These are phyloP conservation scores for Pteropus rufus DNA, from an alignment of 2,797 vertebrate genomes.

Conservation along the genomic window DNA sequence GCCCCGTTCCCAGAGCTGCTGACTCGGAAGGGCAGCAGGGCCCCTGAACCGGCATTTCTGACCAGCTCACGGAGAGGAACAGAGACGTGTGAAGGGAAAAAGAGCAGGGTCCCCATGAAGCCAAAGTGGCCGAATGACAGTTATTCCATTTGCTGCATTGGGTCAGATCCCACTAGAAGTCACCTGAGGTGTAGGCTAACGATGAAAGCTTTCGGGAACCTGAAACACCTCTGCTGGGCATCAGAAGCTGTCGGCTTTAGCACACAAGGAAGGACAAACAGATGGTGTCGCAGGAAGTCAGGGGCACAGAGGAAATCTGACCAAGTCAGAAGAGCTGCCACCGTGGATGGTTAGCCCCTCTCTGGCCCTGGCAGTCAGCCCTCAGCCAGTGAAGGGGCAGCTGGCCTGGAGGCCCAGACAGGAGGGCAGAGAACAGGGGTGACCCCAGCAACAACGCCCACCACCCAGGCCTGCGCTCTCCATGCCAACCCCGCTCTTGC, in stretches of 20 bases:
- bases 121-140: fast-evolving
- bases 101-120: fast-evolving
- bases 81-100: no score
- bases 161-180: fast-evolving
- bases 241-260: fast-evolving
- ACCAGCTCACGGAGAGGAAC: fast-evolving
- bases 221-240: fast-evolving
- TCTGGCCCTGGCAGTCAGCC: neutral
- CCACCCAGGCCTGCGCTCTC: fast-evolving
- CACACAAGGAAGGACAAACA: fast-evolving
- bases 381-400: fast-evolving
- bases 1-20: neutral
- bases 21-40: fast-evolving
- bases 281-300: fast-evolving
- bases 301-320: neutral
- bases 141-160: fast-evolving
- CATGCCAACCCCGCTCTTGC: fast-evolving
- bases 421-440: fast-evolving
- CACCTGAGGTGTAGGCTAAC: fast-evolving
- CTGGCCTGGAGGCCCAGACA: fast-evolving
- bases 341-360: fast-evolving
- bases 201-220: fast-evolving
- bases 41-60: fast-evolving
- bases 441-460: fast-evolving
- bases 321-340: neutral